Evolutionary conservation across 1,140 invertebrate species (phyloP), one percentile per base, ranked within the genome.

Genomic region (Drosophila repleta): DNA sequence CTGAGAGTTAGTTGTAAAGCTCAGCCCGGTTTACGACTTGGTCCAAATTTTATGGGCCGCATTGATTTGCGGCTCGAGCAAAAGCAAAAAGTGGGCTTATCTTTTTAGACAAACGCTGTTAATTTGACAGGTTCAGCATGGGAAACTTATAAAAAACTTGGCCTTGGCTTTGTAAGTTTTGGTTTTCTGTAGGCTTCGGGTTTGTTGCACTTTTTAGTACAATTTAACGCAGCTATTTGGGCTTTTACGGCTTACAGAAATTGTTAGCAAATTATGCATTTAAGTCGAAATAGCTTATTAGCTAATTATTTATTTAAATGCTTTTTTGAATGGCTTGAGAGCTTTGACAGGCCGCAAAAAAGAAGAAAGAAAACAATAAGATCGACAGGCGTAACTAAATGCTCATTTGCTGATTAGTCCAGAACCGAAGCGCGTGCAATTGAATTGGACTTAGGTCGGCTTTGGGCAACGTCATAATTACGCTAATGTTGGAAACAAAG

Each of bases 371-470:
- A 32, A 65, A 82, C 79, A 71, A 70, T 58, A 13, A 17, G 21
- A 80, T 69, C 55, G 60, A 53, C 63, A 62, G 76, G 76, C 76
- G 67, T 76, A 79, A 73, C 76, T 55, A 85, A 84, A 80, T 70
- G 62, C 55, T 11, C 45, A 35, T 35, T 35, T 35, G 5, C 26
- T 41, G 45, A 53, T 81, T 52, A 55, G 17, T 17, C 51, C 87
- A 68, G 62, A 71, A 71, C 37, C 29, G 2, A 69, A 53, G 64
- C 60, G 51, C 60, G 29, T 43, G 17, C 39, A 41, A 56, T 71
- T 71, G 53, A 66, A 71, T 66, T 71, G 61, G 26, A 48, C 46
- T 24, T 11, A 5, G 11, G 10, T 46, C 24, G 17, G 32, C 39
- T 57, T 57, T 18, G 73, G 39, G 69, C 56, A 11, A 35, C 61